Base-by-base conservation (phyloP, 1,140 invertebrate species). In the Drosophila malerkotliana region DNA sequence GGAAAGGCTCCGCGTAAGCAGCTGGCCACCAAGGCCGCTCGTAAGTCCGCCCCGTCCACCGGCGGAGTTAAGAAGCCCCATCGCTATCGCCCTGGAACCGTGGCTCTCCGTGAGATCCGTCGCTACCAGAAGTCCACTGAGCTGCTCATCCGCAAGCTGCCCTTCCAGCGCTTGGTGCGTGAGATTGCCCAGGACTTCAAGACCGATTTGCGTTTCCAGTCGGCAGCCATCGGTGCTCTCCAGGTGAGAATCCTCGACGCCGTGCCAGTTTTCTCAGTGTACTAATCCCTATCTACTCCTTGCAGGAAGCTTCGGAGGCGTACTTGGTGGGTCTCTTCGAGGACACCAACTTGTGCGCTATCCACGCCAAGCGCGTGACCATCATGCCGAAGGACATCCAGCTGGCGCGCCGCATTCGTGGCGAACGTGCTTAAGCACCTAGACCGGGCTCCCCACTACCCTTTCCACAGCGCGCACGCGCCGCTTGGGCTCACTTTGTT, bases 341-440 rank as follows among this genome's bases (percentile, higher is more conserved):
- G 92, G 96, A 97, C 90, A 96, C 96, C 37, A 96, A 96, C 91
- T 92, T 96, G 92, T 96, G 95, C 92, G 97, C 97, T 57, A 98
- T 98, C 84, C 97, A 98, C 87, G 97, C 97, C 56, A 98, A 98
- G 92, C 94, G 97, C 74, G 97, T 98, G 14, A 98, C 97, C 62
- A 98, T 98, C 72, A 98, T 97, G 97, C 96, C 97, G 4, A 98
- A 97, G 92, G 97, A 98, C 87, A 98, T 98, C 78, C 97, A 98
- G 85, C 92, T 97, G 74, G 96, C 96, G 57, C 93, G 96, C 82
- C 94, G 96, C 92, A 95, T 96, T 66, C 93, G 95, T 72, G 95
- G 95, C 41, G 96, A 96, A 92, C 93, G 96, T 76, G 94, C 94
- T 92, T 95, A 94, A 94, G 81, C 10, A 47, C 12, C 10, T 12